Conservation (phyloP, 1,140 invertebrate species). For the Brachionus koreanus region DNA sequence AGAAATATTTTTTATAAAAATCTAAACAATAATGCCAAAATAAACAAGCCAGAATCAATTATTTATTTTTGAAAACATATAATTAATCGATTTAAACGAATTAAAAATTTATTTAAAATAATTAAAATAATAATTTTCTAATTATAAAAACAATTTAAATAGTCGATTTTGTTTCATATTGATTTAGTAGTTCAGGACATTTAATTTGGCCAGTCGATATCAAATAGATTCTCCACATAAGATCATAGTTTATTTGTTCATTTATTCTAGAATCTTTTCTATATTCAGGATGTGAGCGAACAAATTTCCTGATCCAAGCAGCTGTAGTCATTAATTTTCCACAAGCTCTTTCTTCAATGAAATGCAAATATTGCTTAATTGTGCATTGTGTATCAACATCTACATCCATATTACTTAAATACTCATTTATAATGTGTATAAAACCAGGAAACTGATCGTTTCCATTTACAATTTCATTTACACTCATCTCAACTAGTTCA, state of each 20-base stretch:
- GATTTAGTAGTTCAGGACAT: slow-evolving; percentile 4
- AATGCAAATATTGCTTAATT: slow-evolving; percentile 88
- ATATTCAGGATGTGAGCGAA: slow-evolving; percentile 81
- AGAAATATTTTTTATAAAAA: too few relatives aligned
- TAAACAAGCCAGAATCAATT: too few relatives aligned
- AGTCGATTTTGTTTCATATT: slow-evolving; percentile 23
- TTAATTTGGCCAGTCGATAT: slow-evolving; percentile 33
- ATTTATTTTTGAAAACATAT: too few relatives aligned
- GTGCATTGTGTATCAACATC: slow-evolving; percentile 94
- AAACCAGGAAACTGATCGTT: slow-evolving; percentile 77
- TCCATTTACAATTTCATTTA: slow-evolving; percentile 96
- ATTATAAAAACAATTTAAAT: slow-evolving; percentile 3
- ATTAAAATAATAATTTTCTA: not conserved
- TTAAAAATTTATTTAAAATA: not conserved
- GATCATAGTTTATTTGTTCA: slow-evolving; percentile 86
- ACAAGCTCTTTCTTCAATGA: slow-evolving; percentile 83
- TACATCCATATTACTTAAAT: slow-evolving; percentile 72
- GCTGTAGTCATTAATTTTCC: slow-evolving; percentile 55
- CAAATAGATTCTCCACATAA: slow-evolving; percentile 66
- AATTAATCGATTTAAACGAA: not conserved
- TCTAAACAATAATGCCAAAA: too few relatives aligned
- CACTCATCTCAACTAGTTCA: slow-evolving; percentile 65
- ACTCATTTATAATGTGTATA: slow-evolving; percentile 85
- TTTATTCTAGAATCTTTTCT: slow-evolving; percentile 80
- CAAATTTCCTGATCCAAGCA: slow-evolving; percentile 84